Percentiles rank a stretch among this genome's conserved stretches.
phyloP scores from a whole-genome alignment of 2,888 invertebrate species.

The Heliconius cydno region DNA sequence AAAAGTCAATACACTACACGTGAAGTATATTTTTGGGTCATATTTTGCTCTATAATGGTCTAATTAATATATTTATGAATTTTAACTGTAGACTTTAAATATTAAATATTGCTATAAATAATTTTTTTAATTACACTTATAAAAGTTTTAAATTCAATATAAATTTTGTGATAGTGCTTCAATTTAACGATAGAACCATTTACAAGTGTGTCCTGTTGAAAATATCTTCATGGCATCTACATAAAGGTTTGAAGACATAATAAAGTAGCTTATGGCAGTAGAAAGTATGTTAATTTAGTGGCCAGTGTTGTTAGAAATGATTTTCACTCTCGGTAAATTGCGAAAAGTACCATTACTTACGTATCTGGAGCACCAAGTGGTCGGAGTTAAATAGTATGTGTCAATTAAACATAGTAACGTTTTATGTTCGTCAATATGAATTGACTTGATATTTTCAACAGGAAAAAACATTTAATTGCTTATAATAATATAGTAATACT shows the following conservation, averaged over 20 bases:
- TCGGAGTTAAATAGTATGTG: constrained; percentile 30
- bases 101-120: background rate
- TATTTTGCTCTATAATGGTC: too few relatives aligned
- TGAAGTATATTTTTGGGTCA: too few relatives aligned
- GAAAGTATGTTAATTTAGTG: constrained; percentile 69
- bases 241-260: constrained; percentile 39
- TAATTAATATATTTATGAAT: too few relatives aligned
- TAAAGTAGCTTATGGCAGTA: constrained; percentile 55
- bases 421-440: background rate
- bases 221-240: constrained; percentile 44
- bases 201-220: constrained; percentile 16
- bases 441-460: background rate
- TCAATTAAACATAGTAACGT: constrained; percentile 45
- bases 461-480: background rate
- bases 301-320: constrained; percentile 62
- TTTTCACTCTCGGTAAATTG: constrained; percentile 66
- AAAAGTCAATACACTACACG: too few relatives aligned
- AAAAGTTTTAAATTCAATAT: background rate
- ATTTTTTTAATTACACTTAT: background rate
- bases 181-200: background rate
- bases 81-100: too few relatives aligned
- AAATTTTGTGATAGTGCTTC: background rate
- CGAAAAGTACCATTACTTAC: constrained; percentile 64
- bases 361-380: constrained; percentile 62
- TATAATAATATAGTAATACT: too few relatives aligned